These are phyloP conservation scores for Diglossa cyanea DNA, from an alignment of 2,797 vertebrate species.

Conservation along the genomic window DNA sequence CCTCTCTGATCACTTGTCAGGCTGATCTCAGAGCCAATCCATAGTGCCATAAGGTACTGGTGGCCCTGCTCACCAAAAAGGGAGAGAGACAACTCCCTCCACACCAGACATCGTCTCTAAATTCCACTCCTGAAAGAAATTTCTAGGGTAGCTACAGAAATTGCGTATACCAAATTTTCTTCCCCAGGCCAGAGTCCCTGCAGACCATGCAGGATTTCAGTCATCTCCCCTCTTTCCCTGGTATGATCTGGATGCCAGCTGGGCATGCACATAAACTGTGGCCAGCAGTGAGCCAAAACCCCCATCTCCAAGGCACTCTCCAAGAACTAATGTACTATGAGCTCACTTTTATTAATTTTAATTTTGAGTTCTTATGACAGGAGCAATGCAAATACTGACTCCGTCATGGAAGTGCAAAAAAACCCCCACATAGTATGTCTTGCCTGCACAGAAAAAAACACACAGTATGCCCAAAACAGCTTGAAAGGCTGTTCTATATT, in stretches of 20 bases:
- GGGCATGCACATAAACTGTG: neutral
- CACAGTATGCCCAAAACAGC: neutral
- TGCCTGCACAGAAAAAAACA: neutral
- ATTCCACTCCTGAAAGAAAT: neutral
- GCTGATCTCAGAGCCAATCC: neutral
- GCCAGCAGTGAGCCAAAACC: neutral
- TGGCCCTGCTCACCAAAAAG: neutral
- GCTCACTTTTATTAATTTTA: neutral
- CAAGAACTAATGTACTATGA: neutral
- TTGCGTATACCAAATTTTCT: neutral
- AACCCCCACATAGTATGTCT: neutral
- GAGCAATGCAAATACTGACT: neutral
- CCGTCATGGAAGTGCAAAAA: neutral
- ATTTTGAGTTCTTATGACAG: neutral
- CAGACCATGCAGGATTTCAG: neutral
- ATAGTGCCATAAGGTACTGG: neutral
- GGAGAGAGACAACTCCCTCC: neutral
- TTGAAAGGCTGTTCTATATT: neutral
- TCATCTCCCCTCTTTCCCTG: neutral
- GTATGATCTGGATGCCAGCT: neutral
- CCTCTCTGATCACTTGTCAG: neutral
- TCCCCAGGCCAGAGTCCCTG: neutral
- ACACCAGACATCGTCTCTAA: neutral
- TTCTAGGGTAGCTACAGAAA: neutral
- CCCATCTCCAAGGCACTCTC: neutral